Percentiles rank a stretch among this genome's conserved stretches.
Evolutionary conservation across 2,888 invertebrate genomes (phyloP).

Genomic region (Smittia aterrima): DNA sequence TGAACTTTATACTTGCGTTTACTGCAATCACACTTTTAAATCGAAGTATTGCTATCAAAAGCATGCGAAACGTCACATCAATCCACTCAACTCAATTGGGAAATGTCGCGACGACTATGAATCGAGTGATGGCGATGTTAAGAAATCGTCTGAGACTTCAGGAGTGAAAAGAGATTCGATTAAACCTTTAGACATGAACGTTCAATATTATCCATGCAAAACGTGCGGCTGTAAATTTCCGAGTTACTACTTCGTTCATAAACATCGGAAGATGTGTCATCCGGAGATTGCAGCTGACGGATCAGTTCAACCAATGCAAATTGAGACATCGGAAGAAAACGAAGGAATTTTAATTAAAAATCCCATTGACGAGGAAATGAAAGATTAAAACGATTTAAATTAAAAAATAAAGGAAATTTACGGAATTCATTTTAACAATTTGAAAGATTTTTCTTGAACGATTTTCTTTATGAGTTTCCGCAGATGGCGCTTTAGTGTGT

Average conservation of each 20-base stretch:
- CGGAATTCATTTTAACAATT: not conserved
- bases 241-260: conserved; percentile 91
- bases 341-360: not conserved
- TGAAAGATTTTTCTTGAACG: not conserved
- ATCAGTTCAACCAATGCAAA: not conserved
- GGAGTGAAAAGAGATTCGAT: conserved; percentile 57
- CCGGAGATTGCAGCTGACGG: conserved; percentile 58
- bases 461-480: too few species aligned
- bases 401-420: not conserved
- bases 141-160: not conserved
- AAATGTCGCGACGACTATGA: conserved; percentile 29
- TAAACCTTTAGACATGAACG: conserved; percentile 68
- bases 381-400: too few species aligned
- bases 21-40: conserved; percentile 76
- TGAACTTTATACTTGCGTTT: conserved; percentile 66
- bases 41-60: conserved; percentile 85
- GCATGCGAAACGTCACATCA: conserved; percentile 67
- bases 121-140: conserved; percentile 27
- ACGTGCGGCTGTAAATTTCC: conserved; percentile 90
- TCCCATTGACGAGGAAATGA: not conserved
- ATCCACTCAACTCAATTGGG: conserved; percentile 55
- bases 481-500: too few species aligned
- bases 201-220: conserved; percentile 91
- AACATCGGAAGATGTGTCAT: conserved; percentile 84
- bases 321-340: not conserved